Evolutionary conservation across 2,797 vertebrate species (phyloP), one percentile per base, ranked within the genome.

Genomic region (Aulostomus chinensis): DNA sequence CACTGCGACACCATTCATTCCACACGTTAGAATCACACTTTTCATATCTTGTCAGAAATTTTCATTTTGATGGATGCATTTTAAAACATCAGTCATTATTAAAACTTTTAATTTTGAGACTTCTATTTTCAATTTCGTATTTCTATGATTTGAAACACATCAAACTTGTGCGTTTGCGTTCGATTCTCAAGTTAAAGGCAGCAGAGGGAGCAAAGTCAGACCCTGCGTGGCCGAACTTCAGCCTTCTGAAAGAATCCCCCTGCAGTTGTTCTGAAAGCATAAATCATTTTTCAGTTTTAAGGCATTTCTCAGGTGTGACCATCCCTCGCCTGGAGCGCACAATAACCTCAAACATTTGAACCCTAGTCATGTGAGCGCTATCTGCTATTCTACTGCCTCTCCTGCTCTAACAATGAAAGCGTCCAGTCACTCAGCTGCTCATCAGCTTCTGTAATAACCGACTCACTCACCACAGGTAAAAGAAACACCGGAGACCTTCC

Each of bases 391-490:
- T n/a, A n/a, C n/a, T n/a, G n/a, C n/a, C n/a, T n/a, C n/a, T n/a
- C n/a, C n/a, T n/a, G n/a, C n/a, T n/a, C n/a, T n/a, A n/a, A n/a
- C n/a, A 71, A 80, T 59, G 58, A 15, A 61, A 53, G 61, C 30
- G 5, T 39, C 34, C 55, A 30, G 17, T 17, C 46, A 46, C 24
- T 12, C 39, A 21, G 31, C 8, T 28, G 21, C 32, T 13, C 1
- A 0, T 58, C 51, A 39, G 25, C 18, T 64, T 66, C 21, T 37
- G 34, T 46, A 50, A 76, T 70, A 5, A 53, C 21, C 56, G 49
- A 78, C 50, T 60, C 25, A 42, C 38, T 67, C 50, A n/a, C n/a
- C n/a, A n/a, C n/a, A 42, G 15, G 51, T 18, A 4, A 36, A 58
- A 50, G 20, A 35, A 46, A 62, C 62, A 64, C 39, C 38, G 57